Evolutionary conservation across 1,140 invertebrate species (phyloP).

Genomic region (Drosophila baimaii): DNA sequence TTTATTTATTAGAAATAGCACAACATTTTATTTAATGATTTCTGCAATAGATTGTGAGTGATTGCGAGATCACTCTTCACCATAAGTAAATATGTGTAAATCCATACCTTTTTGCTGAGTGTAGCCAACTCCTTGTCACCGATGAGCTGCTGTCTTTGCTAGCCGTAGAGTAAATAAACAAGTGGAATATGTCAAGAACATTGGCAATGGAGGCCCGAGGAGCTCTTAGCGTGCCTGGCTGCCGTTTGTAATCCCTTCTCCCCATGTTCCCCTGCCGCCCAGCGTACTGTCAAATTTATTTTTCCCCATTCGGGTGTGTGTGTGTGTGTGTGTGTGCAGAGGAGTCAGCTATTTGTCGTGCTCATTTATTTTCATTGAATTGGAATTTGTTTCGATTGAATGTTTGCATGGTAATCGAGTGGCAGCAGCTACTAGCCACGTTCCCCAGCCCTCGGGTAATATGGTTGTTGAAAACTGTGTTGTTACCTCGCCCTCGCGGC

Average conservation of each 20-base stretch:
- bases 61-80: too few species aligned
- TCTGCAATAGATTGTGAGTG: too few species aligned
- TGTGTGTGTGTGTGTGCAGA: constrained; percentile 6
- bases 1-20: too few species aligned
- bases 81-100: too few species aligned
- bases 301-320: constrained; percentile 29
- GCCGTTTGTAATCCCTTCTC: constrained; percentile 68
- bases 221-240: constrained; percentile 62
- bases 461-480: constrained; percentile 65
- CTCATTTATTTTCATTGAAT: constrained; percentile 83
- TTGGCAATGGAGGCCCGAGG: constrained; percentile 46
- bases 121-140: constrained; percentile 4
- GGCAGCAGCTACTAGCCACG: constrained; percentile 46
- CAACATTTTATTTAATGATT: too few species aligned
- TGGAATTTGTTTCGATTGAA: constrained; percentile 82
- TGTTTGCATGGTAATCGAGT: constrained; percentile 82
- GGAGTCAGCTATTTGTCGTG: constrained; percentile 71
- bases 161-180: constrained; percentile 76
- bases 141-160: constrained; percentile 24
- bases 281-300: constrained; percentile 70
- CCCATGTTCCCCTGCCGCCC: neutral
- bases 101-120: constrained; percentile 13
- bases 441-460: constrained; percentile 1
- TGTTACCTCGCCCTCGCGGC: constrained; percentile 23
- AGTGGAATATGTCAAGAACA: constrained; percentile 82